Base-by-base conservation (phyloP, 2,888 invertebrate genomes). In the Belgica antarctica region DNA sequence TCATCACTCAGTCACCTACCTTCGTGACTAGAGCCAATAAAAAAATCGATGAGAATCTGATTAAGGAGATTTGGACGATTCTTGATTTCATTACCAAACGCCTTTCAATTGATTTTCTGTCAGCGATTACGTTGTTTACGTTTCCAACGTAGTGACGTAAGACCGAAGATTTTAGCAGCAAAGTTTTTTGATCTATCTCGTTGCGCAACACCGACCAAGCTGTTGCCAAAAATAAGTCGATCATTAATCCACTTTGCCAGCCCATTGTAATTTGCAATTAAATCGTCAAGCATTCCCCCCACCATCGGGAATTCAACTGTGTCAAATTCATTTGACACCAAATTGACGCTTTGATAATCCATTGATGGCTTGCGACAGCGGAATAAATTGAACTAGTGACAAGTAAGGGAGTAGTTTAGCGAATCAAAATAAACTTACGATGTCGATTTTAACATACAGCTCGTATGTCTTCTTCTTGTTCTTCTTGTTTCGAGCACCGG, bases 401-500 rank as follows among this genome's bases (percentile, higher is more conserved):
- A 46, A n/a, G 3, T 22, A n/a, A n/a, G n/a, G n/a, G n/a, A n/a
- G n/a, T n/a, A n/a, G n/a, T n/a, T n/a, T n/a, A n/a, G n/a, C n/a
- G n/a, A n/a, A n/a, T n/a, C n/a, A n/a, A 1, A 52, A 15, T 62
- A 34, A 27, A 81, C 88, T 87, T 77, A 91, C 92, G 85, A 91
- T 79, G 78, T 91, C 87, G 75, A 92, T 91, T 73, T 89, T 91
- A 74, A 92, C 91, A 73, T 88, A 86, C 70, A 91, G 85, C 76
- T 92, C 91, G 75, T 91, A 89, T 77, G 89, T 89, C 75, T 89
- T 86, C 75, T 90, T 88, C 12, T 89, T 89, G 81, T 89, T 89
- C 79, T 87, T 87, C 73, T 87, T 85, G 72, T 85, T 86, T 47
- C 31, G 46, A 31, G 65, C 70, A 31, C 31, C 28, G 28, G 71